Base-by-base conservation (phyloP, 2,888 invertebrate genomes). In the Plagiodera versicolora region DNA sequence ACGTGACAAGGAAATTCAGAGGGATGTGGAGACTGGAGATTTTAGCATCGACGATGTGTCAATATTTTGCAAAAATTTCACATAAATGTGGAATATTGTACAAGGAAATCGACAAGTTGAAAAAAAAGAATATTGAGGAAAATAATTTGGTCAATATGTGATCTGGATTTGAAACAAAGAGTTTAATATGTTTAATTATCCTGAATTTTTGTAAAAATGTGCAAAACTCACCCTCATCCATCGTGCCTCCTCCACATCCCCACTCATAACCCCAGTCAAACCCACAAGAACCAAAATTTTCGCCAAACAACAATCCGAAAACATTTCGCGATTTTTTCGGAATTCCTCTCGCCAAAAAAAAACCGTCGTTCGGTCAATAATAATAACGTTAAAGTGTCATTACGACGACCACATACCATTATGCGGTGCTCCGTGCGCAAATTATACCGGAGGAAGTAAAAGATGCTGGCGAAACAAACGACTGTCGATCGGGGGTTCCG, bases 381-480 rank as follows among this genome's bases (percentile, higher is more conserved):
- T 39, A 14, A 39, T 14, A 39, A 39, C 39, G 14, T 14, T 39
- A 39, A 39, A 39, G 39, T 39, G 39, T 39, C 39, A 39, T 39
- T 39, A 39, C 39, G 14, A 14, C 1, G 6, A 39, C 39, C 39
- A 39, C n/a, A 39, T 39, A 39, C 11, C 39, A 39, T 39, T 39
- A n/a, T 39, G 39, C 39, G 39, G 14, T 14, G n/a, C 39, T 39
- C 39, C 18, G 28, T 24, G 16, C 10, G 24, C 16, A 44, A 53
- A 53, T 44, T 44, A 44, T 39, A 52, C 63, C 66, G 67, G 61
- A 61, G 67, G 67, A 65, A 67, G 63, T 67, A 69, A 70, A 70
- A 70, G 71, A 39, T 39, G 75, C 68, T 78, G 71, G 78, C 79
- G 78, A 77, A 77, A 79, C 78, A 79, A 79, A 79, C 78, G 75